A percentile compares a stretch with the other conserved stretches of the same genome.
Evolutionary conservation across 2,113 vertebrate genomes (phyloP).

Genomic region (Ammodytes dubius): DNA sequence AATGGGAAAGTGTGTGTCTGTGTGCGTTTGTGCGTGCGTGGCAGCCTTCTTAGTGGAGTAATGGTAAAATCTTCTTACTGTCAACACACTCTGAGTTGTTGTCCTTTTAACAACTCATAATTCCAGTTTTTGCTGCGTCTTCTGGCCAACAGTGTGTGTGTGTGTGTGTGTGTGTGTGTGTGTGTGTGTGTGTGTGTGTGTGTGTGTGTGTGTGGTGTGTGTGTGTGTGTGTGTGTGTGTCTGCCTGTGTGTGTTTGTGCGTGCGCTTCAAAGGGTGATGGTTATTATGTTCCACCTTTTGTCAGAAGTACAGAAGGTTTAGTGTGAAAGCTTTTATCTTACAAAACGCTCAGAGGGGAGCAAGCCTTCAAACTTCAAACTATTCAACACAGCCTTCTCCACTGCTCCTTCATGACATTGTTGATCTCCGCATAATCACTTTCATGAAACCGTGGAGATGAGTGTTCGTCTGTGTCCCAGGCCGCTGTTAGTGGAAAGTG

Average conservation of each 20-base stretch:
- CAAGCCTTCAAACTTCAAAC: background rate
- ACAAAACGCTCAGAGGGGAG: background rate
- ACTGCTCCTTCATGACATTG: background rate
- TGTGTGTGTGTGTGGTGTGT: no score
- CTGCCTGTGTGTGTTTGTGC: no score
- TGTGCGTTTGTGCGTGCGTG: no score
- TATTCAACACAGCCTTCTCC: background rate
- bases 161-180: no score
- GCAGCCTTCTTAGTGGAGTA: background rate
- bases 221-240: no score
- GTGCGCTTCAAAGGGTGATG: background rate
- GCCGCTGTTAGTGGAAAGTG: background rate
- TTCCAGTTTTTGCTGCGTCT: background rate
- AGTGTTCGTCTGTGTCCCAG: background rate
- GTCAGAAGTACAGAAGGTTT: no score
- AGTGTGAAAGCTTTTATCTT: background rate
- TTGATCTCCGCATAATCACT: background rate
- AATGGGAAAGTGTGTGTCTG: no score
- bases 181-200: no score
- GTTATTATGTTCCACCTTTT: background rate
- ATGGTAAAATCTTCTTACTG: background rate
- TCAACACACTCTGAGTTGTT: background rate
- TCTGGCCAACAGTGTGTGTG: background rate
- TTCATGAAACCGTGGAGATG: background rate
- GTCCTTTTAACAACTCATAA: constrained; percentile 2